Conservation (phyloP, 2,888 invertebrate genomes). For the Drosophila acutilabella region DNA sequence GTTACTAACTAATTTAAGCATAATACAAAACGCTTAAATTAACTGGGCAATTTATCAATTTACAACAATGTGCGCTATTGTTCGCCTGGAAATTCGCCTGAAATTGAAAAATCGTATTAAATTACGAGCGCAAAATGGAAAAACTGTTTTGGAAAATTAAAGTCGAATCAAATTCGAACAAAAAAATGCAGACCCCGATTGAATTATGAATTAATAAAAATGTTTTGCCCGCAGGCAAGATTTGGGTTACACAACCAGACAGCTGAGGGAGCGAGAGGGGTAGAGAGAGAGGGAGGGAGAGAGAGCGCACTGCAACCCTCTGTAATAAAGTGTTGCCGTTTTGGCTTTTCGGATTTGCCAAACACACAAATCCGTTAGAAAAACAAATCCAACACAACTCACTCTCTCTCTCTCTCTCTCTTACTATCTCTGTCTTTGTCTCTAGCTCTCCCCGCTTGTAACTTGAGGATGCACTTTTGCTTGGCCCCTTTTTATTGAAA, state of each 20-base stretch:
- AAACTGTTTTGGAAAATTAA: conserved; percentile 55
- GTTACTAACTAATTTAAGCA: conserved; percentile 66
- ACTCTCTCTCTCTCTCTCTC: conserved; percentile 36
- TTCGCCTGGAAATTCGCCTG: no score
- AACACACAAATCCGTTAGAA: conserved; percentile 77
- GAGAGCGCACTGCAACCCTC: conserved; percentile 46
- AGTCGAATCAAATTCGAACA: conserved; percentile 68
- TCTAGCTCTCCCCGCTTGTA: conserved; percentile 62
- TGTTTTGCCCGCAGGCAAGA: conserved; percentile 85
- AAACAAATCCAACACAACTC: conserved; percentile 47
- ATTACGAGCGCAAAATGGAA: conserved; percentile 62
- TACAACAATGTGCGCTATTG: conserved; percentile 41
- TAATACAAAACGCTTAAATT: conserved; percentile 61
- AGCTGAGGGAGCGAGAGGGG: conserved; percentile 18
- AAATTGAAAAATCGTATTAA: conserved; percentile 82
- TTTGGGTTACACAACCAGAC: conserved; percentile 80
- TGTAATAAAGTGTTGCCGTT: conserved; percentile 64
- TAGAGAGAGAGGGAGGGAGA: neutral
- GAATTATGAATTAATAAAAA: conserved; percentile 85
- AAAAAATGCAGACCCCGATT: conserved; percentile 74
- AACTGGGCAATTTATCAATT: conserved; percentile 26
- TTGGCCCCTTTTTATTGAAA: conserved; percentile 82
- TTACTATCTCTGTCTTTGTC: conserved; percentile 28
- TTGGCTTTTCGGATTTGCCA: conserved; percentile 81
- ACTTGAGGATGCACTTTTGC: conserved; percentile 82